Percentiles rank a stretch among this genome's conserved stretches.
phyloP scores from a whole-genome alignment of 2,113 vertebrate species.

The Tretioscincus oriximinensis region DNA sequence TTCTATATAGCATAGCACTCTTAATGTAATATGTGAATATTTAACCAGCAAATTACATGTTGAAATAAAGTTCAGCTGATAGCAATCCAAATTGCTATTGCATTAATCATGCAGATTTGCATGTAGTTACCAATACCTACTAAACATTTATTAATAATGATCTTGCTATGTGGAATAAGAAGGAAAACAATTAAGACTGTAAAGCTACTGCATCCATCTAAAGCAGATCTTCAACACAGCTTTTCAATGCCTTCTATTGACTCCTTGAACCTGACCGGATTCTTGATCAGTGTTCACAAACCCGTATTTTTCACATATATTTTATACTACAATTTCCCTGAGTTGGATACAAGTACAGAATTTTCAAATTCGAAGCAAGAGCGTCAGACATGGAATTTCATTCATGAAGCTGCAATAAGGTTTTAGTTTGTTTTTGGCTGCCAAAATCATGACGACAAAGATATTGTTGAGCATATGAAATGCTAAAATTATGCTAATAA shows the following conservation, averaged over 20 bases:
- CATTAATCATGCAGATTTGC: not conserved
- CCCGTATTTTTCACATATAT: no score
- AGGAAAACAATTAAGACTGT: not conserved
- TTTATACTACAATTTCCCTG: no score
- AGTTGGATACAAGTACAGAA: no score
- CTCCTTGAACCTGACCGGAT: no score
- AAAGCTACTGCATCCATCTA: not conserved
- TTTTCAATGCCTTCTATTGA: not conserved
- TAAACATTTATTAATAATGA: not conserved
- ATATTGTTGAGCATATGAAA: not conserved
- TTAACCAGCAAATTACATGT: not conserved
- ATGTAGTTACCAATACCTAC: not conserved
- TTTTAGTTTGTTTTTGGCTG: not conserved
- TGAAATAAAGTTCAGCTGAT: not conserved
- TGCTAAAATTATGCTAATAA: no score
- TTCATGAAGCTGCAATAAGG: not conserved
- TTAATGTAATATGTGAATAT: not conserved
- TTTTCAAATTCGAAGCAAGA: no score
- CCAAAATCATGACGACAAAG: not conserved
- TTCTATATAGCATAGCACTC: not conserved
- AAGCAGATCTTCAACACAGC: not conserved
- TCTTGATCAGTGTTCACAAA: no score
- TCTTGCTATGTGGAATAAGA: not conserved
- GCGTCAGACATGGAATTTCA: no score
- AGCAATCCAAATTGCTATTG: not conserved